Conservation (phyloP, 1,140 invertebrate genomes). For the Zophobas morio region DNA sequence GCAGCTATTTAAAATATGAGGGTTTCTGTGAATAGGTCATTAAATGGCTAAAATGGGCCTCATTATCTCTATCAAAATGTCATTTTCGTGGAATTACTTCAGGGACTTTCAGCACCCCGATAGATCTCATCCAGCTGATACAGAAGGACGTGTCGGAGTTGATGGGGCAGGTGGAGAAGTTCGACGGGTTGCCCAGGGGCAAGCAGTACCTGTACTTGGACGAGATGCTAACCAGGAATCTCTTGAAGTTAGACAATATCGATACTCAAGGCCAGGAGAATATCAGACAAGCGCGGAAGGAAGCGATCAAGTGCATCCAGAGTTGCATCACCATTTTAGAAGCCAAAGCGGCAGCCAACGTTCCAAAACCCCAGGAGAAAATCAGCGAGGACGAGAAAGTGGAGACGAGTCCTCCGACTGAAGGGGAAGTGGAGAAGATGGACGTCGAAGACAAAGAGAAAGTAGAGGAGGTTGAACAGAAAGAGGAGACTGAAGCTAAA, state of each 20-base stretch:
- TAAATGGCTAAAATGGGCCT: too few relatives aligned
- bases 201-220: conserved; percentile 92
- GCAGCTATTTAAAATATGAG: too few relatives aligned
- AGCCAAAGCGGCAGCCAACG: conserved; percentile 74
- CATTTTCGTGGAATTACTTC: too few relatives aligned
- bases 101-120: conserved; percentile 72
- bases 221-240: conserved; percentile 94
- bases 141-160: conserved; percentile 86
- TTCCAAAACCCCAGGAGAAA: background rate
- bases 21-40: too few relatives aligned
- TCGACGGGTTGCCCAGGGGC: conserved; percentile 80
- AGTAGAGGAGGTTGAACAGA: too few relatives aligned
- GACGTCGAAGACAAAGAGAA: conserved; percentile 33
- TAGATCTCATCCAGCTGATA: conserved; percentile 85
- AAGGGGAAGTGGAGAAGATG: conserved; percentile 51
- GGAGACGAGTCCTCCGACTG: too few relatives aligned
- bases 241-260: conserved; percentile 92
- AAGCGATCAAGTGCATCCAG: conserved; percentile 91
- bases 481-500: background rate
- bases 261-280: conserved; percentile 93
- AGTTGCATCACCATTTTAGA: conserved; percentile 88
- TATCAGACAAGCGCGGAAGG: conserved; percentile 87
- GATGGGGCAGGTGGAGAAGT: conserved; percentile 84
- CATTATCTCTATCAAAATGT: too few relatives aligned
- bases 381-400: too few relatives aligned